Percentiles rank a stretch among this genome's conserved stretches.
Conservation (phyloP, 2,797 vertebrate species). For the Parotocinclus haroldoi region DNA sequence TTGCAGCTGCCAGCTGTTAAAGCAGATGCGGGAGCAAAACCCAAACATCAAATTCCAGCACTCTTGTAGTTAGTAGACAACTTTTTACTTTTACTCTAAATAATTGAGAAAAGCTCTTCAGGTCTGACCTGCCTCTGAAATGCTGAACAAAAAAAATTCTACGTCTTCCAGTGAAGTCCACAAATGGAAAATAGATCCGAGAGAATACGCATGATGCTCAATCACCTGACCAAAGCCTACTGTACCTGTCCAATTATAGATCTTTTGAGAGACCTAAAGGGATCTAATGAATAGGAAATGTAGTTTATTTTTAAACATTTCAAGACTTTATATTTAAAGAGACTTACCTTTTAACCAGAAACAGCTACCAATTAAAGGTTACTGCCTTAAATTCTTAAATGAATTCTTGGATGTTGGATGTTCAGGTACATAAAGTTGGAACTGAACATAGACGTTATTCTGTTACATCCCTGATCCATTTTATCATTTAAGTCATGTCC, state of each 20-base stretch:
- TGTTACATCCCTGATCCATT: too few relatives aligned
- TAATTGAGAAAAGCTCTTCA: conserved; percentile 47
- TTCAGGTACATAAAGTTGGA: too few relatives aligned
- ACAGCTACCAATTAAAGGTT: too few relatives aligned
- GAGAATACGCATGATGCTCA: too few relatives aligned
- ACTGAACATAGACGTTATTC: too few relatives aligned
- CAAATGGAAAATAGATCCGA: conserved; percentile 27
- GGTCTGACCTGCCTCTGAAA: conserved; percentile 43
- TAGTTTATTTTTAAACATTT: not conserved
- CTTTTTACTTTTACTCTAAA: conserved; percentile 32
- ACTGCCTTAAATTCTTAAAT: too few relatives aligned
- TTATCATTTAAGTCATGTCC: too few relatives aligned
- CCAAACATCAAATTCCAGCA: conserved; percentile 62
- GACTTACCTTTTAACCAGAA: too few relatives aligned
- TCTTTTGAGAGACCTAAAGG: not conserved
- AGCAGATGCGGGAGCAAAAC: conserved; percentile 37
- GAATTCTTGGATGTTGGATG: too few relatives aligned
- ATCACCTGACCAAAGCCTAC: not conserved
- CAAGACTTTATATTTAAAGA: not conserved
- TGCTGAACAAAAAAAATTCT: conserved; percentile 52
- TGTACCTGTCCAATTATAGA: conserved; percentile 15
- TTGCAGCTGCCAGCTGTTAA: conserved; percentile 41
- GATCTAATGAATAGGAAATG: conserved; percentile 18
- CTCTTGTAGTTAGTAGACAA: conserved; percentile 38
- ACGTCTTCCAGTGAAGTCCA: conserved; percentile 54